Evolutionary conservation across 2,888 invertebrate genomes (phyloP), one percentile per base, ranked within the genome.

Genomic region (Nephrotoma guestfalica): DNA sequence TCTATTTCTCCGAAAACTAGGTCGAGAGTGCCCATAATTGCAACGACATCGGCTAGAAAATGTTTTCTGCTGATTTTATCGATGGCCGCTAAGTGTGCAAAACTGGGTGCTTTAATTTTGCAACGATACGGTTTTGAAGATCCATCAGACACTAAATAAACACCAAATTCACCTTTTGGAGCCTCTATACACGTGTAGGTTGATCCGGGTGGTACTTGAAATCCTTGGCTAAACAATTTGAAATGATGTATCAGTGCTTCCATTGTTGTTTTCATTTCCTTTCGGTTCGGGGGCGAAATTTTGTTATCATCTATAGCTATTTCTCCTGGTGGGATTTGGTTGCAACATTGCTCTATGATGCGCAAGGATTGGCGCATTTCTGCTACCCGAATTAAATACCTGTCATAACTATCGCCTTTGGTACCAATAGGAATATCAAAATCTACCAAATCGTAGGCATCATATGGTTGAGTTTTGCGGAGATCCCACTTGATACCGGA

Each of bases 191-290:
- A 93, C 0, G 95, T 95, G 89, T 97, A 98, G 0, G 96, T 96
- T 2, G 93, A 91, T 0, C 97, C 97, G 18, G 97, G 96, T 0
- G 97, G 97, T 40, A 98, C 97, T 42, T 93, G 92, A 90, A 94
- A 96, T 0, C 97, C 97, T 91, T 96, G 95, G 1, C 95, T 93
- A 90, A 95, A 97, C 87, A 96, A 92, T 90, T 97, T 97, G 91
- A 98, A 97, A 90, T 97, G 97, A 91, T 97, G 97, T 89, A 97
- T 97, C 84, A 97, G 91, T 0, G 96, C 94, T 91, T 97, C 97
- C 97, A 97, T 98, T 6, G 93, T 94, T 4, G 93, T 94, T 92
- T 97, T 97, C 97, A 98, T 97, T 91, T 96, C 95, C 2, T 91
- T 92, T 88, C 97, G 93, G 51, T 91, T 93, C 1, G 97, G 97